Evolutionary conservation across 2,888 invertebrate species (phyloP), one percentile per base, ranked within the genome.

Genomic region (Apeira syringaria): DNA sequence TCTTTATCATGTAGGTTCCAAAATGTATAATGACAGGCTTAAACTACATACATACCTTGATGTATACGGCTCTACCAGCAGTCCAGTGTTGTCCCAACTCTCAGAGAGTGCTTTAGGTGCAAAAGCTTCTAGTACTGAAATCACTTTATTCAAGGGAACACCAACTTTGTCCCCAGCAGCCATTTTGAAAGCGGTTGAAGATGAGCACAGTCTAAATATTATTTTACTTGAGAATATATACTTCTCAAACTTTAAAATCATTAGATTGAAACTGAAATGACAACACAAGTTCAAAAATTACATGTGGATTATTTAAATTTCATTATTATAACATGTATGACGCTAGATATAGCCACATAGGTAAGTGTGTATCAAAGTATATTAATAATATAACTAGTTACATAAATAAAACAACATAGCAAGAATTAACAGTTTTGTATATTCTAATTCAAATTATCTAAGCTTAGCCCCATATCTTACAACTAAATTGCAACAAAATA

Each of bases 11-110:
- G n/a, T n/a, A n/a, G n/a, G n/a, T n/a, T n/a, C n/a, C n/a, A n/a
- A n/a, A n/a, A n/a, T n/a, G n/a, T n/a, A n/a, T n/a, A n/a, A n/a
- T n/a, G n/a, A n/a, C n/a, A n/a, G n/a, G n/a, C n/a, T n/a, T n/a
- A n/a, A n/a, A n/a, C n/a, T n/a, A n/a, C n/a, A n/a, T n/a, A n/a
- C n/a, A 25, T 64, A 91, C 92, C 87, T 91, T 28, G 91, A 80
- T 13, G 91, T 86, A 13, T 82, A 83, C 0, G 98, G 98, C 71
- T 98, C 96, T 6, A 98, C 92, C 13, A 99, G 84, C 1, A 99
- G 86, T 0, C 99, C 99, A 34, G 98, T 98, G 82, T 99, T 99
- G 73, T 99, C 99, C 98, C 98, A 99, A 35, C 91, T 92, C 63
- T 95, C 97, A 2, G 98, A 96, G 7, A 95, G 80, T 1, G 87